Evolutionary conservation across 1,140 invertebrate genomes (phyloP).

Genomic region (Amyelois transitella): DNA sequence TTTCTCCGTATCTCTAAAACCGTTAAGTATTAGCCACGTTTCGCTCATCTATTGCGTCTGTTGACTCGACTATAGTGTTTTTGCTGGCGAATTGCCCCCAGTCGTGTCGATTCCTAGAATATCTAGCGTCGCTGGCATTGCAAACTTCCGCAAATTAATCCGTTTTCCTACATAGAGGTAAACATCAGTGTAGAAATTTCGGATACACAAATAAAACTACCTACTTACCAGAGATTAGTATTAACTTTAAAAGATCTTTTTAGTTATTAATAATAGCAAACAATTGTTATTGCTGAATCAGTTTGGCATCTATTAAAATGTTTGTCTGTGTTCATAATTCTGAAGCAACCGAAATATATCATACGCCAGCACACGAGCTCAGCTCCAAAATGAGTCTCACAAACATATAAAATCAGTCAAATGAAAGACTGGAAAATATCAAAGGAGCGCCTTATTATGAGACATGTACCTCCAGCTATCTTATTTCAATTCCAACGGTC

Average conservation of each 20-base stretch:
- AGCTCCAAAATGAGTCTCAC: conserved; percentile 20
- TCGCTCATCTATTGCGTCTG: conserved; percentile 7
- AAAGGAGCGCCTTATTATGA: conserved; percentile 45
- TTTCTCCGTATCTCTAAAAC: too few relatives aligned
- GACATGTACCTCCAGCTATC: conserved; percentile 51
- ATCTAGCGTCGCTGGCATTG: neutral
- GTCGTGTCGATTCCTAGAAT: conserved; percentile 40
- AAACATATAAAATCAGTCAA: conserved; percentile 26
- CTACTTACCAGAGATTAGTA: too few relatives aligned
- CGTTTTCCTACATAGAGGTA: neutral
- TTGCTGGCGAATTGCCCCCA: conserved; percentile 53
- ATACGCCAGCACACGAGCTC: conserved; percentile 2
- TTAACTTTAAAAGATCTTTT: too few relatives aligned
- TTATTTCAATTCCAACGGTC: conserved; percentile 69
- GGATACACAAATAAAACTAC: too few relatives aligned
- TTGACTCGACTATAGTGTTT: conserved; percentile 4
- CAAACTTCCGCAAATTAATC: neutral
- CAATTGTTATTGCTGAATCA: too few relatives aligned
- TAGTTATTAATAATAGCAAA: too few relatives aligned
- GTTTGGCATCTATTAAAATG: neutral
- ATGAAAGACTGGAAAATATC: conserved; percentile 27
- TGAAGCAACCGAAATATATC: conserved; percentile 9
- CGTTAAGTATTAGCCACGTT: neutral
- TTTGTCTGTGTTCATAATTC: conserved; percentile 4
- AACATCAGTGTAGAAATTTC: neutral